Evolutionary conservation across 1,140 invertebrate genomes (phyloP).

Genomic region (Bombus affinis): DNA sequence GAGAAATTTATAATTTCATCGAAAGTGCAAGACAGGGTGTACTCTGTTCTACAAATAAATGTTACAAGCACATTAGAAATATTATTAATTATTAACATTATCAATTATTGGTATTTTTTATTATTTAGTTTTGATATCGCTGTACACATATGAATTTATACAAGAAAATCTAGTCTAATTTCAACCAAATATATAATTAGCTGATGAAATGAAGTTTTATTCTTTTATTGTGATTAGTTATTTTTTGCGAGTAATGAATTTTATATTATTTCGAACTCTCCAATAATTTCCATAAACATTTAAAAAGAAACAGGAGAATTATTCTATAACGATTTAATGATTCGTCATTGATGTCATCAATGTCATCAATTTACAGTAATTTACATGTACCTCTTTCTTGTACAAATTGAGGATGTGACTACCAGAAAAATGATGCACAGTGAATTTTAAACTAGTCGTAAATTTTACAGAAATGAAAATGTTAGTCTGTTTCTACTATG

Average conservation of each 20-base stretch:
- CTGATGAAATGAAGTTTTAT: not conserved
- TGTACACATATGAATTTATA: not conserved
- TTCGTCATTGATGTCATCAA: not conserved
- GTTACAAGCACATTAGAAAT: constrained; percentile 65
- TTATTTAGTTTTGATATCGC: not conserved
- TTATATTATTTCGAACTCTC: not conserved
- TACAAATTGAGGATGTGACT: not conserved
- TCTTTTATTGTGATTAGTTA: not conserved
- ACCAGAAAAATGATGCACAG: not conserved
- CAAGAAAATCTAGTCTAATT: not conserved
- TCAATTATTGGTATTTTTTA: not conserved
- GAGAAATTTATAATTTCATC: constrained; percentile 27
- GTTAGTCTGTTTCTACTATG: constrained; percentile 51
- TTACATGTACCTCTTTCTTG: not conserved
- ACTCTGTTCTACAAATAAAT: constrained; percentile 23
- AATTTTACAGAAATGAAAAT: not conserved
- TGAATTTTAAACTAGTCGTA: not conserved
- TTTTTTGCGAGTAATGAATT: not conserved
- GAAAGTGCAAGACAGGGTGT: not conserved
- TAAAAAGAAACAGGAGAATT: not conserved
- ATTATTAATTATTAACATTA: not conserved
- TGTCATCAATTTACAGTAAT: not conserved
- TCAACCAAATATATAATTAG: not conserved
- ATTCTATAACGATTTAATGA: not conserved
- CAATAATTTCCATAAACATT: not conserved